Evolutionary conservation across 2,888 invertebrate genomes (phyloP), one percentile per base, ranked within the genome.

Genomic region (Taenaris catops): DNA sequence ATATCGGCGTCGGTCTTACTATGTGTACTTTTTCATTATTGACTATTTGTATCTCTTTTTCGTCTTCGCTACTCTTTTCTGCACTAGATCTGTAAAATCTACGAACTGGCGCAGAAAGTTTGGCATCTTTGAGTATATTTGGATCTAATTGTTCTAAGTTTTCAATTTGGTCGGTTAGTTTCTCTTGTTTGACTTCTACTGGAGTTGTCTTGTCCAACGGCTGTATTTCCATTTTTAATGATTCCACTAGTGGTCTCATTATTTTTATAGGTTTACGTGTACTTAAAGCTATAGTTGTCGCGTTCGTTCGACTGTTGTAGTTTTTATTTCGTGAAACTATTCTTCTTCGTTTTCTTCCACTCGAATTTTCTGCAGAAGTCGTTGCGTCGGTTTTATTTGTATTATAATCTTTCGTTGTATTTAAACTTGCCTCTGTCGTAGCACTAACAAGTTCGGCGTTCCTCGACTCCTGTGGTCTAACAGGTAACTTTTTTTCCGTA

Each of bases 11-110:
- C 0, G 84, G 81, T 46, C 80, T 62, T 1, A 83, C 58, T 8
- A 84, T 76, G 57, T 79, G 79, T 11, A 86, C 67, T 48, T 66
- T 78, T 34, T 83, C 76, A 44, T 79, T 74, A 44, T 81, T 80
- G 1, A 80, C 53, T 25, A 71, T 44, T 33, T 63, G 54, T 51
- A 76, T 71, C 53, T 83, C 79, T 53, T 60, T 68, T 0, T 61
- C 56, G 10, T 34, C 34, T 16, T 8, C 14, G 11, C 37, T 53
- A 12, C 51, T 32, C 34, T 50, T 67, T 51, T 86, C 84, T 2
- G 69, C 72, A 34, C 84, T 84, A 1, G 86, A 84, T 59, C 84
- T 66, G 16, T 83, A 74, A 46, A 83, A 71, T 33, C 84, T 58
- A 53, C 55, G 69, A 0, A 79, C 59, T 27, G 80, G 71, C 1